Evolutionary conservation across 2,113 vertebrate species (phyloP), one percentile per base, ranked within the genome.

Genomic region (Macquaria ambigua): DNA sequence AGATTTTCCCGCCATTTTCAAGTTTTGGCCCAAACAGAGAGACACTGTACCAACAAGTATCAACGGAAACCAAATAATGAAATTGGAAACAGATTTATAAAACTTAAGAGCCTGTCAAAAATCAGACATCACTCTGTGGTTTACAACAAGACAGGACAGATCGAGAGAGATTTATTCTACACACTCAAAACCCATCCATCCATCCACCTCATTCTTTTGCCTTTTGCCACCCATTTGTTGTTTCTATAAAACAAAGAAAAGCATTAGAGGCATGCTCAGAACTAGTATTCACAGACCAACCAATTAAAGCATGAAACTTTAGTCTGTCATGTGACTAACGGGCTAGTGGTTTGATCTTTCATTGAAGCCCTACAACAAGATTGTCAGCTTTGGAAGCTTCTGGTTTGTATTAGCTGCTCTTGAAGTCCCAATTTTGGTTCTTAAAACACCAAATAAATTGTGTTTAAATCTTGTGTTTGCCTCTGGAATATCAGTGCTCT

Each of bases 131-230:
- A 18, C 12, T 25, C 15, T 58, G 72, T 73, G 74, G 68, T 78
- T 74, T 41, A 48, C 25, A 68, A 55, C 74, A 74, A 58, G 78
- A 74, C n/a, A n/a, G 18, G 37, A 2, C 84, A 76, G 12, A 79
- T 5, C 23, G 23, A 59, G 43, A 55, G 48, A 23, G n/a, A 31
- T 84, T 23, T 21, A 25, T 53, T 56, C 8, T 6, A 46, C 25
- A 5, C 9, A 15, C 37, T 66, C 39, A 72, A 6, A 73, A 43
- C 25, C 2, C 28, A 4, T 20, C 28, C 28, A 31, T 31, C 28
- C 28, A 31, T 14, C 2, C 34, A 15, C 23, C 28, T 67, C 74
- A 14, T 21, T 67, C 6, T 67, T 66, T 28, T 75, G 43, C 50
- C 23, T 39, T 28, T 55, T 70, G 7, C 16, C 25, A 50, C 14